Percentiles rank a stretch among this genome's conserved stretches.
Evolutionary conservation across 2,797 vertebrate genomes (phyloP).

Genomic region (Lates japonicus): DNA sequence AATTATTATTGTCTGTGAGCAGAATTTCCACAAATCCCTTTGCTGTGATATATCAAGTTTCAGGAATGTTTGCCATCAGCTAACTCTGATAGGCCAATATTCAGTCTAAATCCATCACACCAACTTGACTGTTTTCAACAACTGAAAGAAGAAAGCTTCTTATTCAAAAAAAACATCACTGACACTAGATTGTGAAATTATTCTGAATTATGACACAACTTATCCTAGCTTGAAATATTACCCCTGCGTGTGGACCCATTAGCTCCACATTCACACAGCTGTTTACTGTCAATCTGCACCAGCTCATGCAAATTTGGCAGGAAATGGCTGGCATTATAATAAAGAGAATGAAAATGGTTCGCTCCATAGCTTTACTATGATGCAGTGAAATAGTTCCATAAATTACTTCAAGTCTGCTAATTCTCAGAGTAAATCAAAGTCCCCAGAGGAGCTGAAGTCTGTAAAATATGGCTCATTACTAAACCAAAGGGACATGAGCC

Average conservation of each 20-base stretch:
- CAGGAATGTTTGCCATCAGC: constrained; percentile 30
- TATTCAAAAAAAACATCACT: constrained; percentile 49
- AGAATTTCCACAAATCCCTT: constrained; percentile 59
- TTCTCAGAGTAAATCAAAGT: constrained; percentile 79
- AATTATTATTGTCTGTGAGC: constrained; percentile 60
- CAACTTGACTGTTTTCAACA: constrained; percentile 45
- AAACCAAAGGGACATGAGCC: constrained; percentile 60
- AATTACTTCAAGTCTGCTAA: constrained; percentile 80
- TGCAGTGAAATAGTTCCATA: constrained; percentile 73
- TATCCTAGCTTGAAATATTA: constrained; percentile 64
- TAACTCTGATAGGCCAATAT: constrained; percentile 35
- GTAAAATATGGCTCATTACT: constrained; percentile 71
- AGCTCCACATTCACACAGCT: constrained; percentile 62
- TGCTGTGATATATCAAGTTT: constrained; percentile 43
- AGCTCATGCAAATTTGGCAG: constrained; percentile 73
- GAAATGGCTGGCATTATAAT: constrained; percentile 73
- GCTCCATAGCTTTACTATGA: constrained; percentile 64
- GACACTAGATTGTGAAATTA: constrained; percentile 68
- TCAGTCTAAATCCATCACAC: constrained; percentile 38
- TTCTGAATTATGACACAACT: constrained; percentile 56
- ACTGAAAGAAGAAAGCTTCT: constrained; percentile 49
- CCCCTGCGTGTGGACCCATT: constrained; percentile 60
- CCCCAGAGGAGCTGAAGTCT: constrained; percentile 65
- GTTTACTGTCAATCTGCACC: constrained; percentile 74
- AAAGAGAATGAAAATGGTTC: constrained; percentile 72